A percentile compares a stretch with the other conserved stretches of the same genome.
Evolutionary conservation across 2,797 vertebrate species (phyloP).

Genomic region (Lagocephalus sceleratus): DNA sequence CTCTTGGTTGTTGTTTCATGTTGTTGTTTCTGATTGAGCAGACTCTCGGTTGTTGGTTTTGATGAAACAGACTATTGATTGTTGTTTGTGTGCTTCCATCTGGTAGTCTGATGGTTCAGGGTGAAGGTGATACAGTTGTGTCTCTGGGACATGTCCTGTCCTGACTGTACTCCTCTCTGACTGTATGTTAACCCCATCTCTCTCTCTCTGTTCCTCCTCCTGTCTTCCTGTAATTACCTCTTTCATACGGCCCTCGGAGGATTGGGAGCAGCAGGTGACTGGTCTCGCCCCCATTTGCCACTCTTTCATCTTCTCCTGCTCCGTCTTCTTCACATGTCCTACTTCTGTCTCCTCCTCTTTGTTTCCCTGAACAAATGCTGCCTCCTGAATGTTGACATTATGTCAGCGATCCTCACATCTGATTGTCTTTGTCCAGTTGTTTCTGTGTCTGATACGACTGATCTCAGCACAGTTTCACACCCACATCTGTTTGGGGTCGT

Average conservation of each 20-base stretch:
- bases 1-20: no score
- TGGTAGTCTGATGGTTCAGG: no score
- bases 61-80: no score
- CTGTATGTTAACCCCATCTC: constrained; percentile 1
- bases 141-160: no score
- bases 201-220: not conserved
- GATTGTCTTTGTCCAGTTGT: not conserved
- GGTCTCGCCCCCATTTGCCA: constrained; percentile 31
- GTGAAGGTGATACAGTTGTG: no score
- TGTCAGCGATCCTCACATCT: no score
- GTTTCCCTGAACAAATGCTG: not conserved
- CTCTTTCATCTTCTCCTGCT: constrained; percentile 38
- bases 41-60: no score
- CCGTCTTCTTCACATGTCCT: not conserved
- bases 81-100: no score
- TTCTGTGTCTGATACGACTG: not conserved
- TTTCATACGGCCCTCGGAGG: constrained; percentile 40
- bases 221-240: constrained; percentile 40
- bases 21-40: no score
- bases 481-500: no score
- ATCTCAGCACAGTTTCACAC: no score
- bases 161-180: not conserved
- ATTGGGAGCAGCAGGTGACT: constrained; percentile 29
- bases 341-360: not conserved
- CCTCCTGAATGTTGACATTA: constrained; percentile 1